Percentiles rank a stretch among this genome's conserved stretches.
Evolutionary conservation across 2,888 invertebrate genomes (phyloP).

Genomic region (Imbricaverruca yamaguchii): DNA sequence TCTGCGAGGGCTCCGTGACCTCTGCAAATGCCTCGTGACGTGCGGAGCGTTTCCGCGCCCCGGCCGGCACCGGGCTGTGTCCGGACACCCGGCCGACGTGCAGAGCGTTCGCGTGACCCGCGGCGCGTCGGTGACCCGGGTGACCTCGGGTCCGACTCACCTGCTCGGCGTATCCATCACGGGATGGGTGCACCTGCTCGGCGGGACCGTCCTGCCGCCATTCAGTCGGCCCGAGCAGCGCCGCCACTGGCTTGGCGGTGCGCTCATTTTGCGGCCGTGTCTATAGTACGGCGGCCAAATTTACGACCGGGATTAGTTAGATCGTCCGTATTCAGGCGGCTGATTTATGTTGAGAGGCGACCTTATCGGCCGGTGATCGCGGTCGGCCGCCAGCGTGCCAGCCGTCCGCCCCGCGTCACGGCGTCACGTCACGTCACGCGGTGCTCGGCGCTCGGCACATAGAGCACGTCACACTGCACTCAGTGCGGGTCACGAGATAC

Average conservation of each 20-base stretch:
- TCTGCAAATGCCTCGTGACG: too few relatives aligned
- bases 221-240: background rate
- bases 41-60: too few relatives aligned
- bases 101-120: too few relatives aligned
- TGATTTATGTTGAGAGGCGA: conserved; percentile 5
- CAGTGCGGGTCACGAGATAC: too few relatives aligned
- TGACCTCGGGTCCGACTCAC: too few relatives aligned
- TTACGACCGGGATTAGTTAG: background rate
- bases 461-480: too few relatives aligned
- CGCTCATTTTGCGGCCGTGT: background rate
- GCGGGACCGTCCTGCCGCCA: background rate
- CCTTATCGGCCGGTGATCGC: background rate
- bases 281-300: background rate
- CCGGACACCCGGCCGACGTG: too few relatives aligned
- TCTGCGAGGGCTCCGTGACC: too few relatives aligned
- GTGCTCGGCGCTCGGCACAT: background rate
- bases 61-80: too few relatives aligned
- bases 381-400: too few relatives aligned
- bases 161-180: background rate
- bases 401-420: too few relatives aligned
- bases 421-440: background rate
- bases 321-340: background rate
- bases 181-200: background rate
- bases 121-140: too few relatives aligned
- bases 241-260: background rate